Base-by-base conservation (phyloP, 2,888 invertebrate genomes). In the Drosophila ezoana region DNA sequence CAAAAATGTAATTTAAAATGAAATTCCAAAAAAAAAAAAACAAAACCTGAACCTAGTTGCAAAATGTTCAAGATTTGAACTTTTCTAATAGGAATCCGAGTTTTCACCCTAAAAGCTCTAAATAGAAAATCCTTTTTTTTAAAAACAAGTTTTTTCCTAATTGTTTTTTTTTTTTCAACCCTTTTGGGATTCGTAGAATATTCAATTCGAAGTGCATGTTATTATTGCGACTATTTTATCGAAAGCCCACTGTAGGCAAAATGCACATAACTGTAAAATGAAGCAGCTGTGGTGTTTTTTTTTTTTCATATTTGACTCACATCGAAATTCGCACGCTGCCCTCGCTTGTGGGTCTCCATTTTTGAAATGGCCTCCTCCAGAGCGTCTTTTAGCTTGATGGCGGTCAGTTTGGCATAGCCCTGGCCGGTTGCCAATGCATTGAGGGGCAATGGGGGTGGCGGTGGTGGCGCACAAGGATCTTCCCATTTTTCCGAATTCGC, bases 291-390 rank as follows among this genome's bases (percentile, higher is more conserved):
- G 13, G 0, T 16, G 8, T 8, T 28, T 28, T 23, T 23, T n/a
- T 51, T 11, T 10, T 16, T 41, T 47, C 20, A 9, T 40, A 5
- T 40, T 20, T 14, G 11, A 68, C 73, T 73, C 32, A 66, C 72
- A n/a, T 67, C 38, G 40, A 20, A n/a, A 47, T 59, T 54, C 33
- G 43, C 51, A 4, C 13, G 47, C 23, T 72, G 67, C 18, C 67
- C 72, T 14, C 67, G 52, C 41, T 69, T 81, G 53, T 75, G 73
- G 13, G 56, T 63, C 66, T 82, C 87, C 59, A 86, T 73, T 78
- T 89, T 89, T 4, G 56, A 68, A 44, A 82, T 89, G 20, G 89
- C 85, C 51, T 79, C 76, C 41, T 89, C 87, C 14, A 89, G 41
- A 1, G 87, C 86, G 37, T 78, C 82, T 62, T 87, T 86, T 0